Evolutionary conservation across 2,113 vertebrate species (phyloP).

Genomic region (Grammomys surdaster): DNA sequence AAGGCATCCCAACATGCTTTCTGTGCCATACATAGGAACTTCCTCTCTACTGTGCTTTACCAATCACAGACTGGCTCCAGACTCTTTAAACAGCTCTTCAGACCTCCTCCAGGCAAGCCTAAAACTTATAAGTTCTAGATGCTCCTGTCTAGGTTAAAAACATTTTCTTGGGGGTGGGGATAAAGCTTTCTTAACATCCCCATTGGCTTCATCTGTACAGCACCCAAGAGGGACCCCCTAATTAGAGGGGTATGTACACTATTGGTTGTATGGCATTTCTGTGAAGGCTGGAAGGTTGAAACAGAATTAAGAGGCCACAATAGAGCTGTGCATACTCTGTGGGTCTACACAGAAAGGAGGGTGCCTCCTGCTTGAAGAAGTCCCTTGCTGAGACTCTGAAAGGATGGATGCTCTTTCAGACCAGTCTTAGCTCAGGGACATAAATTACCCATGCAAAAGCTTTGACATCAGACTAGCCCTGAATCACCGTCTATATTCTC

Average conservation of each 20-base stretch:
- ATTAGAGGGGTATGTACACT: not conserved
- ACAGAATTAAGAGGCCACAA: not conserved
- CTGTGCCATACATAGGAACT: not conserved
- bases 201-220: not conserved
- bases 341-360: rapidly evolving
- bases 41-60: not conserved
- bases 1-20: not conserved
- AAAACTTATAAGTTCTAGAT: not conserved
- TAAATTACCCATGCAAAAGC: not conserved
- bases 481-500: not conserved
- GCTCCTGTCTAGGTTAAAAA: not conserved
- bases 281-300: not conserved
- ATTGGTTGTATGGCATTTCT: not conserved
- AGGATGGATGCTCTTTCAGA: no score
- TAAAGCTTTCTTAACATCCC: not conserved
- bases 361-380: not conserved
- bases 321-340: rapidly evolving
- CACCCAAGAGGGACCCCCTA: not conserved
- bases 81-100: not conserved
- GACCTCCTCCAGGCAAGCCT: not conserved
- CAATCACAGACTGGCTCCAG: not conserved
- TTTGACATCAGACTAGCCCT: not conserved
- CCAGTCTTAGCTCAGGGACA: rapidly evolving
- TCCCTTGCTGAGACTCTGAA: not conserved
- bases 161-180: not conserved